phyloP scores from a whole-genome alignment of 2,797 vertebrate species.

The Smutsia temminckii region DNA sequence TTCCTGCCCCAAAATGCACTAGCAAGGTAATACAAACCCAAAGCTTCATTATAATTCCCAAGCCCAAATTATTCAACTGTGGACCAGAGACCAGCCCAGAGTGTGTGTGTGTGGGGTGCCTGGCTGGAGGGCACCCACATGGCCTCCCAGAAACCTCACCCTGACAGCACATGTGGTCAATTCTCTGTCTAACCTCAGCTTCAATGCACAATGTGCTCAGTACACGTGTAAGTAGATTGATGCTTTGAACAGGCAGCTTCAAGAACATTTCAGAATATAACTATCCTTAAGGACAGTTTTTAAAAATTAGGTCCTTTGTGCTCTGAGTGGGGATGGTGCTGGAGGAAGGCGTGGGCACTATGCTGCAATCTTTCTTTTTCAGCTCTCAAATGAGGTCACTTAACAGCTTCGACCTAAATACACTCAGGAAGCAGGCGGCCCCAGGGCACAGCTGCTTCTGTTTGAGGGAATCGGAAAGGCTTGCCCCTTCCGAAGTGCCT shows the following conservation, averaged over 20 bases:
- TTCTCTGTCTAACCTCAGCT: conserved; percentile 62
- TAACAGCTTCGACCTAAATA: neutral
- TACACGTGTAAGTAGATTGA: conserved; percentile 72
- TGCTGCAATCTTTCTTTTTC: conserved; percentile 20
- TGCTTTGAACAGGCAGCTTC: conserved; percentile 60
- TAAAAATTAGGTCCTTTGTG: conserved; percentile 61
- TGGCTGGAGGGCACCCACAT: neutral
- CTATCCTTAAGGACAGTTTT: conserved; percentile 69
- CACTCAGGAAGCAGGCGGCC: neutral
- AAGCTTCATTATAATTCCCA: neutral
- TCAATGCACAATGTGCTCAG: conserved; percentile 70
- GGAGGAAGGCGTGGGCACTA: neutral
- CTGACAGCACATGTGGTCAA: neutral
- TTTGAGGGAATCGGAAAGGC: neutral
- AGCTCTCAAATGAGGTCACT: conserved; percentile 48
- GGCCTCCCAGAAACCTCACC: conserved; percentile 63
- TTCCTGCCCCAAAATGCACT: neutral
- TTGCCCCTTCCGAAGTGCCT: neutral
- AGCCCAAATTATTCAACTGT: conserved; percentile 1
- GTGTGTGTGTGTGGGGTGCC: no score
- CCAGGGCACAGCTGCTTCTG: neutral
- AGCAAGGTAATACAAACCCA: neutral
- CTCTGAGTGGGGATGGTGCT: neutral
- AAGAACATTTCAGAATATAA: conserved; percentile 57
- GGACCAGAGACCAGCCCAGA: neutral